Evolutionary conservation across 2,888 invertebrate genomes (phyloP), one percentile per base, ranked within the genome.

Genomic region (Thecocarcelia acutangulata): DNA sequence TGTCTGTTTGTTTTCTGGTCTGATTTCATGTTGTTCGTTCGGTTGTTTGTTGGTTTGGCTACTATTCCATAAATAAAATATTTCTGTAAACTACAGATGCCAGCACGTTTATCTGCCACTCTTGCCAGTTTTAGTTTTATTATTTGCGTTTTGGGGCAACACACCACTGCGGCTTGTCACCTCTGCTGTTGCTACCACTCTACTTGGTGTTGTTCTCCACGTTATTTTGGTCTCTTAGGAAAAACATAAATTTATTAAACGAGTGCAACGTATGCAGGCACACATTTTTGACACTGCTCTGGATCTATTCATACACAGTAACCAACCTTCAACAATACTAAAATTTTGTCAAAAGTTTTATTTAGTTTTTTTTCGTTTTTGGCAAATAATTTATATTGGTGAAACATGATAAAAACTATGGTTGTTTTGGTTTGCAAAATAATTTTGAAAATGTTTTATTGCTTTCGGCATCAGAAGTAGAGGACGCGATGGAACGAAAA

Each of bases 111-210:
- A 17, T 54, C 48, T 61, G 6, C 13, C 33, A 48, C 52, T 42
- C n/a, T 19, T 70, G 50, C 8, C 56, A 28, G 48, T 17, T 44
- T 15, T 52, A 48, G 70, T 70, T 70, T 61, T 54, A 56, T 46
- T 66, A 61, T 66, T 73, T 72, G 52, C 28, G 50, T 69, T 74
- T 66, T 50, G 42, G 48, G 52, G 56, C 56, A 94, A 95, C 85
- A 76, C 54, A 76, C 73, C 63, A 77, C 54, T 76, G 76, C 70
- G 76, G 76, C 69, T 77, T 76, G 83, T 74, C 83, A 83, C 80
- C 83, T 83, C 70, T 63, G 63, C 61, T 54, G 46, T 59, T 66
- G 59, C 66, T 52, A 17, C 52, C 21, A 17, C 50, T 63, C 21
- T 33, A 8, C 42, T 13, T 17, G 33, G 17, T 48, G 54, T 42